phyloP scores from a whole-genome alignment of 53 echinoderm and acorn worm genomes.

The Astropecten irregularis region DNA sequence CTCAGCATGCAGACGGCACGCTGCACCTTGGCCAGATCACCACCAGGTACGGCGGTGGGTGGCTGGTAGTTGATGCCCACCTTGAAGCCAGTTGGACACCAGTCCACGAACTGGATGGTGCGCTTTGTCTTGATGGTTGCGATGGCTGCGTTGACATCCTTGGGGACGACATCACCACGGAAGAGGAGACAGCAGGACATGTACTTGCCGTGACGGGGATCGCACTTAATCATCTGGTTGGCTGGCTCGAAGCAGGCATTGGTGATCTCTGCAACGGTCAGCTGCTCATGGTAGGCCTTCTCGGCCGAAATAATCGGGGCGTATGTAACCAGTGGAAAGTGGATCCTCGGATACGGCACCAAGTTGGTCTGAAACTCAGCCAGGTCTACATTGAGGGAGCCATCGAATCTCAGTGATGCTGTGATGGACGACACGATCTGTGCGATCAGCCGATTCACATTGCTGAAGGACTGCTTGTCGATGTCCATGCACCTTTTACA shows the following conservation, averaged over 20 bases:
- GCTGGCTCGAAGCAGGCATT: slow-evolving; percentile 89
- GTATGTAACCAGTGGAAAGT: slow-evolving; percentile 78
- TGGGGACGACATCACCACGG: slow-evolving; percentile 78
- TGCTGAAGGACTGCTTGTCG: slow-evolving; percentile 75
- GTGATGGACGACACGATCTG: slow-evolving; percentile 75
- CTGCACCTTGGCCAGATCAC: slow-evolving; percentile 88
- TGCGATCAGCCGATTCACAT: slow-evolving; percentile 65
- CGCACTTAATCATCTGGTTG: slow-evolving; percentile 96
- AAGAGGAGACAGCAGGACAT: slow-evolving; percentile 87
- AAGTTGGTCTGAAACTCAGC: slow-evolving; percentile 64
- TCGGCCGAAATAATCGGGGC: slow-evolving; percentile 66
- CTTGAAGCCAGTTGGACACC: slow-evolving; percentile 92
- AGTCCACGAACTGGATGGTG: slow-evolving; percentile 87
- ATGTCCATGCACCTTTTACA: slow-evolving; percentile 74
- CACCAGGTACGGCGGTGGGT: slow-evolving; percentile 79
- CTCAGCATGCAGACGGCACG: slow-evolving; percentile 93
- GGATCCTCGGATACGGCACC: slow-evolving; percentile 69
- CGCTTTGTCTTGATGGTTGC: slow-evolving; percentile 80
- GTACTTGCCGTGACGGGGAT: slow-evolving; percentile 94
- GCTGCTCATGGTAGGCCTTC: slow-evolving; percentile 85
- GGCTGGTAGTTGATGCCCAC: slow-evolving; percentile 87
- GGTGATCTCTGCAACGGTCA: slow-evolving; percentile 81
- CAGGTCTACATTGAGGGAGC: slow-evolving; percentile 59
- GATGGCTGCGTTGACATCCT: slow-evolving; percentile 83
- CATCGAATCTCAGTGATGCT: slow-evolving; percentile 81